Conservation (phyloP, 2,888 invertebrate species). For the Didymodactylos carnosus region DNA sequence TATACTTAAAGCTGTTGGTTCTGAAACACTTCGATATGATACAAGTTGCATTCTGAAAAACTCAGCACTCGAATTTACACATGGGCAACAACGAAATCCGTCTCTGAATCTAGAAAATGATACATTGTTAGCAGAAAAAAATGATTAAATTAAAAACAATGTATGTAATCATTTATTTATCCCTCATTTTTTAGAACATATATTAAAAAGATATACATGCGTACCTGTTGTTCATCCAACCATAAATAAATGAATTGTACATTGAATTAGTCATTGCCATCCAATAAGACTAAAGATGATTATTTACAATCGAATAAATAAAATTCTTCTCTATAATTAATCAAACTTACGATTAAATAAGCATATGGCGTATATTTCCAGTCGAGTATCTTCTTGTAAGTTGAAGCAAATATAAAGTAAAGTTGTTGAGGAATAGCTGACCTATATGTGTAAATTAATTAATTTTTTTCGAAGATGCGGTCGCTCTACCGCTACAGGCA, state of each 20-base stretch:
- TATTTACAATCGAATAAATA: too few relatives aligned
- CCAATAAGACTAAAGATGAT: too few relatives aligned
- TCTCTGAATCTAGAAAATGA: slow-evolving; percentile 15
- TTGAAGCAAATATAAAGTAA: slow-evolving; percentile 68
- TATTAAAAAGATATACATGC: too few relatives aligned
- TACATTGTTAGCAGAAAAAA: too few relatives aligned
- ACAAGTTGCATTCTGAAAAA: background rate
- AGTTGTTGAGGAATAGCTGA: slow-evolving; percentile 71
- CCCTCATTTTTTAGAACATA: slow-evolving; percentile 7
- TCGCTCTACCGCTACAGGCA: too few relatives aligned
- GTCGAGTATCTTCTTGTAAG: slow-evolving; percentile 55
- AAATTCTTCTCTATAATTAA: too few relatives aligned
- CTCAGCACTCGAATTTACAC: background rate
- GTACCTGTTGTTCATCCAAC: slow-evolving; percentile 92
- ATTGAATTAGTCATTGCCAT: slow-evolving; percentile 95
- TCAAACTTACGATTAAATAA: slow-evolving; percentile 59
- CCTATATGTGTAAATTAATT: too few relatives aligned
- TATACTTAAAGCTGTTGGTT: background rate
- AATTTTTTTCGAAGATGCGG: too few relatives aligned
- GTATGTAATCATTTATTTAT: too few relatives aligned
- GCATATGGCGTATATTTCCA: slow-evolving; percentile 53
- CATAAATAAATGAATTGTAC: slow-evolving; percentile 91
- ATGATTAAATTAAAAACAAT: background rate
- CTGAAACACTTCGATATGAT: background rate
- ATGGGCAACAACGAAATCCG: background rate